phyloP scores from a whole-genome alignment of 2,113 vertebrate species.

The Hydrochoerus hydrochaeris region DNA sequence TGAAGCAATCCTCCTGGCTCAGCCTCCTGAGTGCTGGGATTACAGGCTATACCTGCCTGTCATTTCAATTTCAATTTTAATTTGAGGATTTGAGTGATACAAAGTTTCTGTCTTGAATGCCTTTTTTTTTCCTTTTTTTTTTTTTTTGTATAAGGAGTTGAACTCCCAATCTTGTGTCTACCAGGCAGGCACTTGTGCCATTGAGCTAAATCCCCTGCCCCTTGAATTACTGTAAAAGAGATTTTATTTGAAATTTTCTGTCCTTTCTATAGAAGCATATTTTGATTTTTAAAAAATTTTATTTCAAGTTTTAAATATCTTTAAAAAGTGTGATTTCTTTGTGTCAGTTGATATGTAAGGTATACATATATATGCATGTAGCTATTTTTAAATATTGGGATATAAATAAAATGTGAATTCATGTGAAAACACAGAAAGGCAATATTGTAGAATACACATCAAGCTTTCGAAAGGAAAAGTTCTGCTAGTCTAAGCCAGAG shows the following conservation, averaged over 20 bases:
- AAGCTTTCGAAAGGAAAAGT: neutral
- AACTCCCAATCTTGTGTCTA: no score
- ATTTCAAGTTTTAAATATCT: conserved; percentile 29
- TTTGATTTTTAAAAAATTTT: neutral
- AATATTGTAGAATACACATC: neutral
- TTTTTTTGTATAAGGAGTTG: no score
- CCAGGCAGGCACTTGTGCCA: no score
- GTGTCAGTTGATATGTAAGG: neutral
- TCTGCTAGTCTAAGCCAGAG: neutral
- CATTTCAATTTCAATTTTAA: conserved; percentile 34
- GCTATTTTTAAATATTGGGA: neutral
- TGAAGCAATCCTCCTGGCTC: no score
- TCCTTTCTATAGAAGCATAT: neutral
- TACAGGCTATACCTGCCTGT: neutral
- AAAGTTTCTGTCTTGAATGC: conserved; percentile 15
- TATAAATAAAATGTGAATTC: neutral
- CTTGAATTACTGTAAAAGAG: conserved; percentile 10
- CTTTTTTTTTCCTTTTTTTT: neutral
- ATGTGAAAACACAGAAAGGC: neutral
- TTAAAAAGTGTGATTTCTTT: neutral
- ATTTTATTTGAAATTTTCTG: neutral
- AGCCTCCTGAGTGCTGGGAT: no score
- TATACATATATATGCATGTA: neutral
- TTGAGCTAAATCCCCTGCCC: no score
- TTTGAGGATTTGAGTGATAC: neutral